phyloP scores from a whole-genome alignment of 30 jellyfish, hydroid and myxozoan genomes.

The Turritopsis dohrnii region DNA sequence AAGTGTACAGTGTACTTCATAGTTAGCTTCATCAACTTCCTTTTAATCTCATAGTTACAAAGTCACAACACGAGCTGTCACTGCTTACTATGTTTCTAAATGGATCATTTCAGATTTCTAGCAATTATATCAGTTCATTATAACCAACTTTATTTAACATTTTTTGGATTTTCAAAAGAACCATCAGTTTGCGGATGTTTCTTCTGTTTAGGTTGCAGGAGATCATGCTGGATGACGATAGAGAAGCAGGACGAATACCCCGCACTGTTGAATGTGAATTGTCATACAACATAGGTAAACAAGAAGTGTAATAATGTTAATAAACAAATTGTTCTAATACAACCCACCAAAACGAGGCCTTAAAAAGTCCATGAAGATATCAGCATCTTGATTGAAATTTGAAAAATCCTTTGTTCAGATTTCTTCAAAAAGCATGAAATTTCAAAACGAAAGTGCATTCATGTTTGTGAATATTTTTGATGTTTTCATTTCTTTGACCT shows the following conservation, averaged over 20 bases:
- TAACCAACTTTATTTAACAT: not conserved
- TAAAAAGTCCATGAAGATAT: no score
- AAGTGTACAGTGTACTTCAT: no score
- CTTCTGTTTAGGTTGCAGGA: conserved; percentile 64
- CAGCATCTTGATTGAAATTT: not conserved
- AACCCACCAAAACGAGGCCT: no score
- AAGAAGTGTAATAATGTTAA: no score
- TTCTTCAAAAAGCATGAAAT: not conserved
- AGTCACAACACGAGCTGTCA: no score
- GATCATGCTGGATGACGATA: conserved; percentile 69
- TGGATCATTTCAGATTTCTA: not conserved
- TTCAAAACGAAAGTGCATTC: no score
- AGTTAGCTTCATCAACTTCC: no score
- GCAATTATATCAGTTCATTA: not conserved
- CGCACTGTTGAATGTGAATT: conserved; percentile 93
- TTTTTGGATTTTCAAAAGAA: no score
- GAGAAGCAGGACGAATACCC: conserved; percentile 98
- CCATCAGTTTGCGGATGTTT: no score
- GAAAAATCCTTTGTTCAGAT: not conserved
- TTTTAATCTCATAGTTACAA: no score
- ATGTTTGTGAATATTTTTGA: no score
- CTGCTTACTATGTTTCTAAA: not conserved
- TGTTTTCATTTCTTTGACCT: not conserved
- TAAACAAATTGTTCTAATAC: no score
- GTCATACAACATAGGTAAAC: conserved; percentile 69